These are phyloP conservation scores for Hyla sarda DNA, from an alignment of 2,113 vertebrate genomes.

Conservation along the genomic window DNA sequence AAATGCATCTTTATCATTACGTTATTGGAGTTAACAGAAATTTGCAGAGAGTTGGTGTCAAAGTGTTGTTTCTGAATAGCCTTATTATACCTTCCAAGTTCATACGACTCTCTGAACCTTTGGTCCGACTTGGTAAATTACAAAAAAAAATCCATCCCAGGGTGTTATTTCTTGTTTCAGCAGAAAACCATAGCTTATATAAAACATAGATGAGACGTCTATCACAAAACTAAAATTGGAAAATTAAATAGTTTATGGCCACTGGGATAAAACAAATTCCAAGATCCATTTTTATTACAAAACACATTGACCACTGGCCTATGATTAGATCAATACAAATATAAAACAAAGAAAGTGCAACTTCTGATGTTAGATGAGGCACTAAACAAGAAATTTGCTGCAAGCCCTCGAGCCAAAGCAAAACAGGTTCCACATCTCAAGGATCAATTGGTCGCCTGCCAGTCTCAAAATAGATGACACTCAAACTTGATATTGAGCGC, in stretches of 20 bases:
- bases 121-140: conserved; percentile 12
- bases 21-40: conserved; percentile 22
- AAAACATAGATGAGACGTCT: conserved; percentile 27
- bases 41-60: conserved; percentile 35
- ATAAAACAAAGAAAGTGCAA: conserved; percentile 41
- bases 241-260: conserved; percentile 45
- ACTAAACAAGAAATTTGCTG: conserved; percentile 34
- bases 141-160: conserved; percentile 13
- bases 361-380: conserved; percentile 42
- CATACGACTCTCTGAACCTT: conserved; percentile 5
- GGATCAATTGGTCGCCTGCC: conserved; percentile 36
- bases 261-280: conserved; percentile 46
- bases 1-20: conserved; percentile 39
- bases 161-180: conserved; percentile 11
- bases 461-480: conserved; percentile 25
- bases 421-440: conserved; percentile 44
- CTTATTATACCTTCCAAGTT: background rate
- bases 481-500: conserved; percentile 16
- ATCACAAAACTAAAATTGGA: conserved; percentile 43
- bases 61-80: conserved; percentile 4
- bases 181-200: conserved; percentile 21
- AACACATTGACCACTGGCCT: conserved; percentile 45
- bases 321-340: conserved; percentile 49
- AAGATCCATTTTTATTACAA: conserved; percentile 43
- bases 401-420: conserved; percentile 40